These are phyloP conservation scores for Ranitomeya variabilis DNA, from an alignment of 2,113 vertebrate genomes.

Conservation along the genomic window DNA sequence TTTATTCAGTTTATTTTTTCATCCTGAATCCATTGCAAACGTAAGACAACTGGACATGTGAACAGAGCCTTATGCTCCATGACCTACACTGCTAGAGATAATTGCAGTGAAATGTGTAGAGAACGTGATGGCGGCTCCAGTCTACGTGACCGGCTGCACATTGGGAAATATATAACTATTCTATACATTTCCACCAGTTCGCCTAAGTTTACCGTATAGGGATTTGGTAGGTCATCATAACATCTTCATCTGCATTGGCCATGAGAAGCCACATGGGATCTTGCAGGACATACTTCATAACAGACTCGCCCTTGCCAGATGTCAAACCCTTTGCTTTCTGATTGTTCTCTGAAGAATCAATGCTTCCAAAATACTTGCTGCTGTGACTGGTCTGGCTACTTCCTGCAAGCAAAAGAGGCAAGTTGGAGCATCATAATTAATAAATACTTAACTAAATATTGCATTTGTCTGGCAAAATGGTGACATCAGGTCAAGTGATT, in stretches of 20 bases:
- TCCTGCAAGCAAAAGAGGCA: constrained; percentile 66
- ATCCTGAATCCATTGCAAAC: too few relatives aligned
- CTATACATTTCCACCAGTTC: neutral
- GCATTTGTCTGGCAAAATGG: neutral
- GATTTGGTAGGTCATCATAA: constrained; percentile 95
- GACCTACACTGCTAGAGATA: neutral
- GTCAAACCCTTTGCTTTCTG: constrained; percentile 68
- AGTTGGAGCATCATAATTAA: neutral
- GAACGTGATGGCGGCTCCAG: too few relatives aligned
- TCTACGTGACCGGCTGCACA: neutral
- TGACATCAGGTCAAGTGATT: too few relatives aligned
- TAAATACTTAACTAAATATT: neutral
- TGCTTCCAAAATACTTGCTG: constrained; percentile 90
- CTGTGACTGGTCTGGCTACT: constrained; percentile 83
- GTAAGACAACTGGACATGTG: too few relatives aligned
- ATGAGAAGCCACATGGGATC: constrained; percentile 88
- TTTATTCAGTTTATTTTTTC: too few relatives aligned
- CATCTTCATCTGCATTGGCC: constrained; percentile 80
- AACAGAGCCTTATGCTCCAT: too few relatives aligned
- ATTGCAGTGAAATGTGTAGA: neutral
- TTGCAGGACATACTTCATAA: constrained; percentile 80
- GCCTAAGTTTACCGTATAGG: constrained; percentile 79
- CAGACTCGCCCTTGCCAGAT: constrained; percentile 64
- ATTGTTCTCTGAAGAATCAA: constrained; percentile 86
- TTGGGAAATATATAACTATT: neutral